Evolutionary conservation across 2,113 vertebrate genomes (phyloP), one percentile per base, ranked within the genome.

Genomic region (Felis catus): DNA sequence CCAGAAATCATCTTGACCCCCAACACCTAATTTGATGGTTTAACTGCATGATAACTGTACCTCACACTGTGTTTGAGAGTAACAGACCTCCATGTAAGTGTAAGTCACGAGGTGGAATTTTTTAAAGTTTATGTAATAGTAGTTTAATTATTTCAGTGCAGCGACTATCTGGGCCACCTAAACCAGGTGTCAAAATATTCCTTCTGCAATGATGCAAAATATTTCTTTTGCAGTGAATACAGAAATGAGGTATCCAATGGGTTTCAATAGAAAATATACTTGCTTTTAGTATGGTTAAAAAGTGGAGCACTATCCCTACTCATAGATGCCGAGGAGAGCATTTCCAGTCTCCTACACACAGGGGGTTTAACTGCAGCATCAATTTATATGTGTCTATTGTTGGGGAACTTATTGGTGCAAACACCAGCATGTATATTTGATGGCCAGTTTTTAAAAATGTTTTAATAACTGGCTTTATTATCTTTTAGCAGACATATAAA

Each of bases 261-360:
- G 79, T 91, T 93, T 68, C 7, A 63, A 33, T 18, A 78, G 41
- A 73, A 94, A 92, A n/a, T 16, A 58, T 14, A 39, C 41, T 79
- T 92, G 33, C n/a, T 93, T 90, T 95, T 65, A 58, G 51, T 71
- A 33, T 66, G 79, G 65, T 51, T 68, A 86, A 85, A 91, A 91
- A 88, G 15, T 15, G 11, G 29, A 92, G 66, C 19, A 39, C 51
- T 41, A 3, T 41, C 25, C 3, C 27, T 91, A 23, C 8, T 78
- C 36, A 36, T 4, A 86, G 86, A 71, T 8, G 36, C 51, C 58
- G 27, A 29, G 39, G 29, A 94, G 68, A 82, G 2, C 33, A 36
- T 81, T 95, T 89, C n/a, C 6, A 2, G 2, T 39, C 33, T 89
- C 76, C 29, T 70, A 14, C 21, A 16, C 15, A 3, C 12, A 3